Conservation (phyloP, 2,888 invertebrate species). For the Thera obeliscata region DNA sequence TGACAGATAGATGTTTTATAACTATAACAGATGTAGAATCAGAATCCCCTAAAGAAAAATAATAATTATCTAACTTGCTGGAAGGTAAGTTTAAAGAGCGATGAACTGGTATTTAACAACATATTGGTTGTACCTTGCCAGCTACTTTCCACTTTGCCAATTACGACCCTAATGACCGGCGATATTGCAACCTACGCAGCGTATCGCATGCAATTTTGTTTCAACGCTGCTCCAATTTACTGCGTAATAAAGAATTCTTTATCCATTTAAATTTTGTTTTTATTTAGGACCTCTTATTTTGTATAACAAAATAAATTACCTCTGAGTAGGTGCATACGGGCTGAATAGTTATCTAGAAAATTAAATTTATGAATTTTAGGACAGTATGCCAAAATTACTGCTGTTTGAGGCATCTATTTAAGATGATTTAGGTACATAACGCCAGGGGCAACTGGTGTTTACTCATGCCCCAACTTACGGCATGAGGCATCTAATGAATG, state of each 20-base stretch:
- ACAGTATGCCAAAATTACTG: too few relatives aligned
- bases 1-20: too few relatives aligned
- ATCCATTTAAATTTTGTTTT: slow-evolving; percentile 1
- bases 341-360: too few relatives aligned
- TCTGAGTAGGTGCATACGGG: too few relatives aligned
- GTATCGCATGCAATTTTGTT: slow-evolving; percentile 19
- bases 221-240: slow-evolving; percentile 4
- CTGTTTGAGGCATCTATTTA: too few relatives aligned
- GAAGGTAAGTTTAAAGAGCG: slow-evolving; percentile 1
- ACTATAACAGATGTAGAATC: too few relatives aligned
- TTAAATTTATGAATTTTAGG: too few relatives aligned
- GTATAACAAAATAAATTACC: background rate
- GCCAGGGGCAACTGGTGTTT: too few relatives aligned
- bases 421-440: too few relatives aligned
- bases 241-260: slow-evolving; percentile 7
- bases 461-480: too few relatives aligned
- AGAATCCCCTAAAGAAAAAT: too few relatives aligned
- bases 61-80: background rate
- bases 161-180: slow-evolving; percentile 23
- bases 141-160: slow-evolving; percentile 17
- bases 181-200: slow-evolving; percentile 23
- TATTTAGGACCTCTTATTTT: background rate
- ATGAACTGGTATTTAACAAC: slow-evolving; percentile 3
- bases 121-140: slow-evolving; percentile 10
- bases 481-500: too few relatives aligned